Evolutionary conservation across 53 echinoderm and acorn worm species (phyloP), one percentile per base, ranked within the genome.

Genomic region (Crossaster papposus): DNA sequence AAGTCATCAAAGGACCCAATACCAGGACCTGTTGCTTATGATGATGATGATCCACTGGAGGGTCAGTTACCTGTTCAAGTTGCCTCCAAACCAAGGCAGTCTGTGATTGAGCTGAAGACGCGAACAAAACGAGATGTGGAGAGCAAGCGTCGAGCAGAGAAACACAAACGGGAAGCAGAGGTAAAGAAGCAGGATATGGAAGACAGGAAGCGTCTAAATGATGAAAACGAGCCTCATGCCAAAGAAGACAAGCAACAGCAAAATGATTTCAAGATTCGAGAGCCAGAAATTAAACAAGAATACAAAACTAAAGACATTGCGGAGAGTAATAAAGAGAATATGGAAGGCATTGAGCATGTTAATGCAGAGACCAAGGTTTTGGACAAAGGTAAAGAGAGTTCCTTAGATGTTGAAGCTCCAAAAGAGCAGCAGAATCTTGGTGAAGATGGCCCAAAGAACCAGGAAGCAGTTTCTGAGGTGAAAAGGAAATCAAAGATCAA

Each of bases 81-180:
- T 23, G 84, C 65, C 32, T 54, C 87, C 20, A 87, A 87, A 37
- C 84, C 91, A 9, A 83, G 91, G 53, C 84, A 78, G 20, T 75
- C 91, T 0, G 91, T 91, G 26, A 85, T 91, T 17, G 85, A 91
- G 35, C 91, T 91, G 18, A 91, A 91, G 79, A 85, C 84, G 22
- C 78, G 71, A 91, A 36, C 64, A 30, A 87, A 78, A 79, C 62
- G 58, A 62, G 91, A 90, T 77, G 76, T 51, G 0, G 83, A 70
- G 65, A 83, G 83, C n/a, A 83, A 91, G 65, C 84, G 79, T 31
- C 33, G 64, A 26, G 79, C 84, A 3, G 65, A 79, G 70, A 78
- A 83, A 33, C 55, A 73, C 54, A 89, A 80, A 31, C 72, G 78
- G 26, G 30, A 65, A 65, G 85, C 36, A 20, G 84, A 64, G n/a